Evolutionary conservation across 2,113 vertebrate species (phyloP).

Genomic region (Myiozetetes cayanensis): DNA sequence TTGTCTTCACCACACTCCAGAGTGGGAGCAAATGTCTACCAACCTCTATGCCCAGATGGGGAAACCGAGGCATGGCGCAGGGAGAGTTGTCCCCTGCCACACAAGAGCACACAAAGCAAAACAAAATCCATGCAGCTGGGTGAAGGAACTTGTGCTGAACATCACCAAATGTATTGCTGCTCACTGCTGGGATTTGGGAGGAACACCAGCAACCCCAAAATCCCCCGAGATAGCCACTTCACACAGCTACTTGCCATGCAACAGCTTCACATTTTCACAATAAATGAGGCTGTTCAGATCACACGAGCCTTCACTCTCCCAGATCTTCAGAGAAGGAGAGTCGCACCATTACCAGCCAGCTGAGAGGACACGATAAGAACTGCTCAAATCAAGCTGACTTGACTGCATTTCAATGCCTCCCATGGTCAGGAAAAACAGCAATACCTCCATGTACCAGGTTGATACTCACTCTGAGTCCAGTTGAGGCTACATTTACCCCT

Average conservation of each 20-base stretch:
- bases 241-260: neutral
- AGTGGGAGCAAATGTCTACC: rapidly evolving
- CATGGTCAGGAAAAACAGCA: rapidly evolving
- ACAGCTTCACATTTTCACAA: neutral
- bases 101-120: neutral
- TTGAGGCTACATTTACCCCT: neutral
- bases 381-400: neutral
- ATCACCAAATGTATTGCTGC: rapidly evolving
- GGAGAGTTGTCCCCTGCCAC: neutral
- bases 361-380: neutral
- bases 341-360: neutral
- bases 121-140: neutral
- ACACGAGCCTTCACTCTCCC: rapidly evolving
- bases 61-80: neutral
- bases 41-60: neutral
- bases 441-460: rapidly evolving
- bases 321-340: neutral
- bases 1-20: neutral
- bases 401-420: neutral
- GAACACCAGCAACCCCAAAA: rapidly evolving
- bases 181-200: neutral
- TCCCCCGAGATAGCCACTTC: rapidly evolving
- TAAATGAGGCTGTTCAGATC: neutral
- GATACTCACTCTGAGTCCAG: neutral
- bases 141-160: neutral